Evolutionary conservation across 64 coral and sea anemone genomes (phyloP).

Genomic region (Exaiptasia diaphana): DNA sequence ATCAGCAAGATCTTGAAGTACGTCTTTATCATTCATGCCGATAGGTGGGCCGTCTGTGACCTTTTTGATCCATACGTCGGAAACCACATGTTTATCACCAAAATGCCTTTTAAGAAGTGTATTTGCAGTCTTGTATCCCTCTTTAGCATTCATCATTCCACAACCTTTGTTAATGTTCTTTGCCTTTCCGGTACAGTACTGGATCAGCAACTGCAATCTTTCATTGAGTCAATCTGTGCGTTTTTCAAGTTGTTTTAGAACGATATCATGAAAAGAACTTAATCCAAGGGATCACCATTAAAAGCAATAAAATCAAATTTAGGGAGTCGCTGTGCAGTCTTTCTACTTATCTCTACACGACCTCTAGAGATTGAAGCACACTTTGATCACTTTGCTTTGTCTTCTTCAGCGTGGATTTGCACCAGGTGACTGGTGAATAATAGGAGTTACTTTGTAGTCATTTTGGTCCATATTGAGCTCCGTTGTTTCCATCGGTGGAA

Average conservation of each 20-base stretch:
- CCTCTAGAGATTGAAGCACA: neutral
- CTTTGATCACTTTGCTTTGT: neutral
- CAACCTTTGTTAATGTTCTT: neutral
- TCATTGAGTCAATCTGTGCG: neutral
- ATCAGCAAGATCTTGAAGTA: slow-evolving; percentile 7
- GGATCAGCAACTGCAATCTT: neutral
- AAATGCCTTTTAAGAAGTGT: neutral
- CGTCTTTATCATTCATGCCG: neutral
- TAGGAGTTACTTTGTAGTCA: neutral
- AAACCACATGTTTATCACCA: neutral
- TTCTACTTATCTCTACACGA: neutral
- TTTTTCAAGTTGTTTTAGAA: neutral
- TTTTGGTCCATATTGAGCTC: neutral
- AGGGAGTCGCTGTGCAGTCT: neutral
- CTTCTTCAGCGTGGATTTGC: neutral
- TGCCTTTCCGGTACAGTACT: slow-evolving; percentile 9
- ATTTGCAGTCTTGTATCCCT: neutral
- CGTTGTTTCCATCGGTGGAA: neutral
- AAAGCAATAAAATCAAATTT: neutral
- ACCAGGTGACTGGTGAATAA: too few species aligned
- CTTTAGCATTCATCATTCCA: neutral
- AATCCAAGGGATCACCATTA: neutral
- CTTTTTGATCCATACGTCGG: neutral
- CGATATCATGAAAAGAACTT: neutral
- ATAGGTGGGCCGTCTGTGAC: neutral